A percentile compares a stretch with the other conserved stretches of the same genome.
Evolutionary conservation across 2,113 vertebrate species (phyloP).

Genomic region (Myocastor coypus): DNA sequence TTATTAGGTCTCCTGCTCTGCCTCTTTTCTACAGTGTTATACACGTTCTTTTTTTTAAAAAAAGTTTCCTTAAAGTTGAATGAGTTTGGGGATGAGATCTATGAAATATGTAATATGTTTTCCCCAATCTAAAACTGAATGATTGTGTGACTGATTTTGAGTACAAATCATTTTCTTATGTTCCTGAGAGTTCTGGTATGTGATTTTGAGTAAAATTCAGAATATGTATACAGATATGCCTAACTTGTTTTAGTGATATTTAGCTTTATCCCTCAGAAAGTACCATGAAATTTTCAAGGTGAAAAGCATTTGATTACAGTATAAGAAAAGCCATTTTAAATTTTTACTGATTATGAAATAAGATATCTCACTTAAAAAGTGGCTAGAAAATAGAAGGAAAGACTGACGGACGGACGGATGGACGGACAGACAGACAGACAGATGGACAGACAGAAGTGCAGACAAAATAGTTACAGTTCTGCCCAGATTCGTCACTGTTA

Average conservation of each 20-base stretch:
- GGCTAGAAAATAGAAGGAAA: neutral
- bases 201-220: conserved; percentile 47
- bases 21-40: conserved; percentile 36
- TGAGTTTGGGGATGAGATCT: neutral
- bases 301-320: conserved; percentile 9
- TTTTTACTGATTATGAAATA: conserved; percentile 47
- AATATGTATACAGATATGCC: conserved; percentile 33
- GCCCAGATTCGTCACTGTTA: conserved; percentile 42
- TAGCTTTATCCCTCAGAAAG: conserved; percentile 50
- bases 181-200: neutral
- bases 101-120: conserved; percentile 37
- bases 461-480: neutral
- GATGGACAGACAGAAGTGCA: neutral
- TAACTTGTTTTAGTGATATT: conserved; percentile 52
- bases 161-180: conserved; percentile 3
- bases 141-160: conserved; percentile 27
- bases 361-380: conserved; percentile 18
- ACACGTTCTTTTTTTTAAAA: neutral
- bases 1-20: conserved; percentile 29
- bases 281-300: conserved; percentile 19
- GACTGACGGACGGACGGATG: no score
- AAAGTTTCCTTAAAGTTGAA: neutral
- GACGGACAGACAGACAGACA: no score
- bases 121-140: neutral
- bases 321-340: neutral